A percentile compares a stretch with the other conserved stretches of the same genome.
These are phyloP conservation scores for Gorsachius magnificus DNA, from an alignment of 2,797 vertebrate genomes.

Conservation along the genomic window DNA sequence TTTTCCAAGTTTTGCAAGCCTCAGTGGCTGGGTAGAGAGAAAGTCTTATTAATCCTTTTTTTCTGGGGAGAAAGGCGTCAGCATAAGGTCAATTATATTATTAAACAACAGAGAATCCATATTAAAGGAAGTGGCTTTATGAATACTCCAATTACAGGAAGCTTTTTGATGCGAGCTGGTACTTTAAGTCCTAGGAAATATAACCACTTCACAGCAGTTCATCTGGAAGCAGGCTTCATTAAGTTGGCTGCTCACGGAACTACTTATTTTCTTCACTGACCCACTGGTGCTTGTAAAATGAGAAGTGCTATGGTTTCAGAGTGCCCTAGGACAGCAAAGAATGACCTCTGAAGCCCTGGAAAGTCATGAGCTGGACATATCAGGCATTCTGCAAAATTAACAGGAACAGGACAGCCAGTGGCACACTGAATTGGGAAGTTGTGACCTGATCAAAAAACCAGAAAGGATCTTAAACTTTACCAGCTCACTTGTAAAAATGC, in stretches of 20 bases:
- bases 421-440: not conserved
- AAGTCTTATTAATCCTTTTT: not conserved
- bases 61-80: not conserved
- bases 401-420: not conserved
- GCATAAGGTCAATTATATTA: not conserved
- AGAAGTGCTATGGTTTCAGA: not conserved
- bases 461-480: not conserved
- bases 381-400: not conserved
- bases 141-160: not conserved
- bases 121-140: not conserved
- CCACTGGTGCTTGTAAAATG: not conserved
- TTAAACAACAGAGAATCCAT: not conserved
- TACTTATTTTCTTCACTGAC: not conserved
- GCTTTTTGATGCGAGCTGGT: not conserved
- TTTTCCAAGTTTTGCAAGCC: not conserved
- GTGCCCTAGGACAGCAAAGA: not conserved
- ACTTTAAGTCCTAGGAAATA: not conserved
- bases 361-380: not conserved
- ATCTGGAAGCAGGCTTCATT: not conserved
- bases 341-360: not conserved
- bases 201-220: not conserved
- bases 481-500: not conserved
- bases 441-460: not conserved
- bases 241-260: not conserved
- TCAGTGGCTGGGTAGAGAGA: not conserved